Base-by-base conservation (phyloP, 2,888 invertebrate genomes). In the Pomacea canaliculata region DNA sequence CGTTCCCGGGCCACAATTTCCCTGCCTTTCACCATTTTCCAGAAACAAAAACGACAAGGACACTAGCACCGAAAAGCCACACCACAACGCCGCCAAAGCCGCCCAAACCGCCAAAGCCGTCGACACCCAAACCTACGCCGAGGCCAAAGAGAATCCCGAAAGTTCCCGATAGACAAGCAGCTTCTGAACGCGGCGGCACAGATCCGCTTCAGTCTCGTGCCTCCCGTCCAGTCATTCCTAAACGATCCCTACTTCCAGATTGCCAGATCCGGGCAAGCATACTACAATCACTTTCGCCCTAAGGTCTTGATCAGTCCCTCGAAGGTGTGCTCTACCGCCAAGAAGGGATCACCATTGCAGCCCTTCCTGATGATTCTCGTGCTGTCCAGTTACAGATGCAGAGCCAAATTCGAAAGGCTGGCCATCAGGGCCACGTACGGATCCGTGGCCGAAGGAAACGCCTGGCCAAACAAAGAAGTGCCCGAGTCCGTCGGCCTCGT, bases 351-450 rank as follows among this genome's bases (percentile, higher is more conserved):
- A 12, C 2, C 10, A 1, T 23, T 63, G 10, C 63, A 56, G 7
- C 66, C 74, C 10, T 69, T 69, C n/a, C 69, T 74, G 9, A 13
- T 74, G 46, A 48, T 74, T 23, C 48, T 74, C 68, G 74, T 74
- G 16, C 27, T 74, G 60, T 74, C 74, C 62, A 69, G 74, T 19
- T 74, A 74, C 51, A 59, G 37, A 8, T 3, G 48, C 5, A 10
- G 60, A 8, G 62, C 9, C 16, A 19, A 13, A 19, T n/a, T 18
- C 46, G 74, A 74, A 16, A 49, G 74, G 27, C 48, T 56, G 27
- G 74, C 74, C 68, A 63, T 74, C 27, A 46, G 74, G 19, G 23
- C 48, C 10, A 69, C 74, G 19, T 74, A 74, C 62, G 74, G 74
- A 60, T 68, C 68, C 48, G 69, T 74, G 69, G 56, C 63, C 18